These are phyloP conservation scores for Hylyphantes graminicola DNA, from an alignment of 1,140 invertebrate genomes.

Conservation along the genomic window DNA sequence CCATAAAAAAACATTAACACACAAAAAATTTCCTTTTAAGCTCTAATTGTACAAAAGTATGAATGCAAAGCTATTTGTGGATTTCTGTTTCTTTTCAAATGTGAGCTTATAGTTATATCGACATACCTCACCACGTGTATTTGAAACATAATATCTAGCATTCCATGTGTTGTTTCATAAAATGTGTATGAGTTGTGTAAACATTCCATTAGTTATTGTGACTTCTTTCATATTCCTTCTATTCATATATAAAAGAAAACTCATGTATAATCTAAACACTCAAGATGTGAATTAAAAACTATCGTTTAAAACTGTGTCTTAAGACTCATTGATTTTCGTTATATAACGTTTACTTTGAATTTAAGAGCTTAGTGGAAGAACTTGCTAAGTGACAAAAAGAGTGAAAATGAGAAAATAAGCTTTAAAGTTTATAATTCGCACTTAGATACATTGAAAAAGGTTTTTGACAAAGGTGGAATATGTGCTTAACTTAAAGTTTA, in stretches of 20 bases:
- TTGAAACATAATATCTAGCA: constrained; percentile 42
- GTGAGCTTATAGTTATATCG: constrained; percentile 50
- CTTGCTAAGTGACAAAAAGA: no score
- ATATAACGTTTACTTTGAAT: background rate
- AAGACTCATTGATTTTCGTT: background rate
- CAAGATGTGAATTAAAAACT: background rate
- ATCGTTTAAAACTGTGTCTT: background rate
- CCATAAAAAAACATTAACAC: background rate
- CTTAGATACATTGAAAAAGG: no score
- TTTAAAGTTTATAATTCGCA: no score
- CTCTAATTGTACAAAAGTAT: constrained; percentile 12
- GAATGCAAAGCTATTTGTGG: background rate
- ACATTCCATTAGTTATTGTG: constrained; percentile 47
- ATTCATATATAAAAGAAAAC: constrained; percentile 9
- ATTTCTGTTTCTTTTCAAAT: constrained; percentile 41
- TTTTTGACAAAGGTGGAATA: no score
- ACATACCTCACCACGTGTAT: constrained; percentile 56
- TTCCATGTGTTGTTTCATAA: constrained; percentile 34
- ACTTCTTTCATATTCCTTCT: constrained; percentile 16
- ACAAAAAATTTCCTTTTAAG: constrained; percentile 9
- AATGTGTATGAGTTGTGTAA: constrained; percentile 40
- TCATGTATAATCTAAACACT: background rate
- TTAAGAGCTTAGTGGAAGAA: no score
- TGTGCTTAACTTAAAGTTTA: no score
- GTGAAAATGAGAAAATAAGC: no score